Evolutionary conservation across 2,888 invertebrate genomes (phyloP), one percentile per base, ranked within the genome.

Genomic region (Melieria omissa): DNA sequence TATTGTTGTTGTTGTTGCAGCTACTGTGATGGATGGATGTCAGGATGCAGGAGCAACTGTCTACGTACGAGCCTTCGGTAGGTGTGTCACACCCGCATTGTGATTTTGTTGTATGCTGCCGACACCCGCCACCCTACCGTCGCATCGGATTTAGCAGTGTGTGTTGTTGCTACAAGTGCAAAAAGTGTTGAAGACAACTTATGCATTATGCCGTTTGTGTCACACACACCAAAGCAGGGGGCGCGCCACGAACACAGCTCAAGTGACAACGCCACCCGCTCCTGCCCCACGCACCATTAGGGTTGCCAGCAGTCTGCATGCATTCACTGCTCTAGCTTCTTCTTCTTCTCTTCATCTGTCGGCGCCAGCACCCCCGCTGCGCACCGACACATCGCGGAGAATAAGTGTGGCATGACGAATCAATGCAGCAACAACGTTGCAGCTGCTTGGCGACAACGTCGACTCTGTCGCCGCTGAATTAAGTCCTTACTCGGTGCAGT

Each of bases 31-130:
- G 29, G 29, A 29, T 29, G 29, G 29, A 29, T 29, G 29, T 29
- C 29, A 29, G 29, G 16, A 44, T 71, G 45, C 16, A 49, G 14
- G 46, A 62, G 63, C 47, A 7, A 46, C 9, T 49, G 67, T 62
- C n/a, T 55, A 4, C n/a, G 47, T 8, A 45, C 16, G 14, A n/a
- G 65, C 49, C 52, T 45, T 10, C 42, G 46, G 62, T 10, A 41
- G 29, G 29, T 58, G 10, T 10, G 10, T 16, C 1, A 10, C 58
- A 58, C 29, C 16, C 58, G 29, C 74, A 65, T 75, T 75, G 76
- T 76, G 77, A 79, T 83, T 81, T 81, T 80, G 80, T 80, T 73
- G 75, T 75, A 73, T 66, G 73, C 76, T 74, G 78, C 77, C 75
- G 74, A 77, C 78, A 75, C 76, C 74, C 76, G 78, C 63, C 69